Percentiles rank a stretch among this genome's conserved stretches.
phyloP scores from a whole-genome alignment of 2,113 vertebrate species.

The Scortum barcoo region DNA sequence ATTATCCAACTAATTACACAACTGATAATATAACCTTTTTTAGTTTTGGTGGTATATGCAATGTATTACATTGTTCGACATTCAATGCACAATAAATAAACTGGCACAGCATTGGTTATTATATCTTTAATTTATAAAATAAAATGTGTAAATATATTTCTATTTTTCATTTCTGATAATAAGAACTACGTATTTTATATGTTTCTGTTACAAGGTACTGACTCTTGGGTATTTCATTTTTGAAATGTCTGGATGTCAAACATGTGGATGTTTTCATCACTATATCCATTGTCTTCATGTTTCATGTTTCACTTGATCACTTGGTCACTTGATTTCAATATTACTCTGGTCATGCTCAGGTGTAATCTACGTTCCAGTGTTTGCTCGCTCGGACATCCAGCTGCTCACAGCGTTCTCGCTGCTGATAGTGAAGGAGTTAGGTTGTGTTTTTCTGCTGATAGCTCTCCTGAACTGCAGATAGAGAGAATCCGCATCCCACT shows the following conservation, averaged over 20 bases:
- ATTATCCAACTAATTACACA: too few relatives aligned
- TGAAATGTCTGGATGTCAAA: not conserved
- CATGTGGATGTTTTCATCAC: not conserved
- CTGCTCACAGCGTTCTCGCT: slow-evolving; percentile 39
- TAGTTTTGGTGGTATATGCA: not conserved
- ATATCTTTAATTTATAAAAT: too few relatives aligned
- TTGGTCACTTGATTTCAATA: slow-evolving; percentile 9
- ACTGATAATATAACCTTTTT: too few relatives aligned
- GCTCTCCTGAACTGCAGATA: slow-evolving; percentile 58
- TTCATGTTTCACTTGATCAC: not conserved
- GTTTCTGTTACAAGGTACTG: not conserved
- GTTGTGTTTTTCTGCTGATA: slow-evolving; percentile 56
- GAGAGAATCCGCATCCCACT: slow-evolving; percentile 62
- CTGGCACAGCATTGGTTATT: not conserved
- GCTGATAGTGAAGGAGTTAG: slow-evolving; percentile 40
- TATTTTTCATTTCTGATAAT: too few relatives aligned
- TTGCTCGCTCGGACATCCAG: slow-evolving; percentile 49
- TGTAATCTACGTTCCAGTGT: slow-evolving; percentile 49
- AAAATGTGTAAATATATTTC: too few relatives aligned
- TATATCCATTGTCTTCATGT: not conserved
- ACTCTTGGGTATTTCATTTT: not conserved
- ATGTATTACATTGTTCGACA: not conserved
- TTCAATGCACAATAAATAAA: not conserved
- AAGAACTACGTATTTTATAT: not conserved
- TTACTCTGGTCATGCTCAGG: slow-evolving; percentile 21